Conservation (phyloP, 1,140 invertebrate species). For the Habropoda laboriosa region DNA sequence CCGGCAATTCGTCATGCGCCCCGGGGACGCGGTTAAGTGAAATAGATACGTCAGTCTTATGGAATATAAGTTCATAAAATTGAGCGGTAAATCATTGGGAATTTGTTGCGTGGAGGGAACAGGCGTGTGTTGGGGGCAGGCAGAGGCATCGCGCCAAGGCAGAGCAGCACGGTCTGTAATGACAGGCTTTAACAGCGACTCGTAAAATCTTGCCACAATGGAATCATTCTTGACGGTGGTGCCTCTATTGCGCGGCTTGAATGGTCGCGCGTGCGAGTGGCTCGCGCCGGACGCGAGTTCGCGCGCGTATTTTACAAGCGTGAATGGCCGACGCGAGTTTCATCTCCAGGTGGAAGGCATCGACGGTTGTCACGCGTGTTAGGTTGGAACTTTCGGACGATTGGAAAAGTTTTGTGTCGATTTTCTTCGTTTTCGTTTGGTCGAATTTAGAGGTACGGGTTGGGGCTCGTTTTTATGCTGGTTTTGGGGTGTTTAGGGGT, state of each 20-base stretch:
- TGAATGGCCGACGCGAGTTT: conserved; percentile 5
- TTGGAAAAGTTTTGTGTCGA: neutral
- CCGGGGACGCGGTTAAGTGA: conserved; percentile 73
- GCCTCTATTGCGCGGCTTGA: conserved; percentile 27
- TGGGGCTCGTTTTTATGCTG: no score
- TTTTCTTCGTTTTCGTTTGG: no score
- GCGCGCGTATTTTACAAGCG: conserved; percentile 23
- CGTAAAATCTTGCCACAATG: conserved; percentile 80
- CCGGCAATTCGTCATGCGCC: conserved; percentile 60
- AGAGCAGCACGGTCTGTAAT: conserved; percentile 72
- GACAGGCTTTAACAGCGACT: conserved; percentile 79
- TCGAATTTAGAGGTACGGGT: no score
- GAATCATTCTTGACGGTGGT: conserved; percentile 70
- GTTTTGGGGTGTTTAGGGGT: no score
- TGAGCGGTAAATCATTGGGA: conserved; percentile 77
- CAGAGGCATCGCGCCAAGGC: conserved; percentile 31
- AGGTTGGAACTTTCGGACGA: no score
- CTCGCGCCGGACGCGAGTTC: conserved; percentile 6
- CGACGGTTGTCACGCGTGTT: neutral
- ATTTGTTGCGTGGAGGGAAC: conserved; percentile 66
- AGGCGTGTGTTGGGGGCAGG: neutral
- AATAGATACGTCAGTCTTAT: conserved; percentile 78
- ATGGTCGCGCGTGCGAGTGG: neutral
- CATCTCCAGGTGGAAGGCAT: neutral
- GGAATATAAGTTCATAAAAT: conserved; percentile 80